Conservation (phyloP, 2,113 vertebrate species). For the Scopus umbretta region DNA sequence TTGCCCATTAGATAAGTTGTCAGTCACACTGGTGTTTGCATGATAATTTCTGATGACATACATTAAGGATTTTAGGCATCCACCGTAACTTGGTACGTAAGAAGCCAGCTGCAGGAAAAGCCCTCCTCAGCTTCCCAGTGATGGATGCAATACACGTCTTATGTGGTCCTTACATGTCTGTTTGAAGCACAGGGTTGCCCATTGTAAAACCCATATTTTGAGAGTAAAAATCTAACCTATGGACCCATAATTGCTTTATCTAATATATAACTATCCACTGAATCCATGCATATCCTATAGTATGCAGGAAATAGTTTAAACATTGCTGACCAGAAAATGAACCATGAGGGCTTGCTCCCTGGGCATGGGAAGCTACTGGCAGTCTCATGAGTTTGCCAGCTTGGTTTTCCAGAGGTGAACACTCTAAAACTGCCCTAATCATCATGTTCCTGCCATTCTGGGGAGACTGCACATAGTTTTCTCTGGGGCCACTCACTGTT, state of each 20-base stretch:
- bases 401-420: neutral
- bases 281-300: neutral
- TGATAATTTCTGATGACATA: neutral
- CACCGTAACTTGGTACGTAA: neutral
- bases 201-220: neutral
- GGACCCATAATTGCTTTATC: neutral
- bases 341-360: neutral
- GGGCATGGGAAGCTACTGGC: neutral
- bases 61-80: neutral
- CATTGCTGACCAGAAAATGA: neutral
- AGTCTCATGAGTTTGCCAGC: neutral
- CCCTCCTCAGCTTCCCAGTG: neutral
- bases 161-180: neutral
- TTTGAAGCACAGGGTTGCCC: neutral
- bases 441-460: neutral
- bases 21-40: neutral
- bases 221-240: neutral
- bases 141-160: neutral
- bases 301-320: neutral
- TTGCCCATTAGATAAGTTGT: neutral
- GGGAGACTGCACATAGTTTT: neutral
- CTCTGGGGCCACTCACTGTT: neutral
- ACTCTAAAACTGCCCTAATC: neutral
- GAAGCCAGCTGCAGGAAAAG: neutral
- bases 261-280: neutral